Base-by-base conservation (phyloP, 2,113 vertebrate genomes). In the Prinia subflava region DNA sequence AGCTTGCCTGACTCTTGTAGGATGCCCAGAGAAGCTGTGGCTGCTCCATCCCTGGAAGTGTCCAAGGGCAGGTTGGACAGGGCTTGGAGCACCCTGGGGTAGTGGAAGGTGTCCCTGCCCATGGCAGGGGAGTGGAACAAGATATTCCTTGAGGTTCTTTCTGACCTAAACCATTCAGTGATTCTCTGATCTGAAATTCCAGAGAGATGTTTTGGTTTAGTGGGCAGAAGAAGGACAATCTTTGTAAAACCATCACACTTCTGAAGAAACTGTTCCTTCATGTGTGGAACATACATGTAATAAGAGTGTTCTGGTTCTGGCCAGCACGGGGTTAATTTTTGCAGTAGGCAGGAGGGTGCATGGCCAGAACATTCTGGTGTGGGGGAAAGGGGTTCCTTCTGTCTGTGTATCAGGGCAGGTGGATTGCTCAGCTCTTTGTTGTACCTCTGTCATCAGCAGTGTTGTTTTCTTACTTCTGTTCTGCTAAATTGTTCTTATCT, bases 11-110 rank as follows among this genome's bases (percentile, higher is more conserved):
- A 33, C 25, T 63, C 39, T 35, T 31, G 5, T 0, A 2, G n/a
- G n/a, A 18, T 63, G 30, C 2, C 5, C 28, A 30, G 28, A 53
- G 46, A 8, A 53, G 50, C 18, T 60, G 28, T 47, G 47, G 56
- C 20, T 49, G 75, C 16, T 15, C 28, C 46, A 5, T 50, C 22
- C 27, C 18, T 81, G 68, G 15, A 13, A 42, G 42, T 37, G 59
- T n/a, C 6, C 7, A 5, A 57, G 25, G 20, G 5, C 6, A 15
- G 30, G 30, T 5, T 71, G 57, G 62, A 35, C 0, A 0, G 31
- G 25, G 11, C 28, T 63, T 55, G 56, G 49, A 64, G 50, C 21
- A 50, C 0, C 15, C 31, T 64, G 50, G 25, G 24, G 2, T 19
- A 18, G 25, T 27, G 42, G 7, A 42, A 64, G 35, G 21, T 22